phyloP scores from a whole-genome alignment of 1,140 invertebrate genomes.

The Drosophila setifemur region DNA sequence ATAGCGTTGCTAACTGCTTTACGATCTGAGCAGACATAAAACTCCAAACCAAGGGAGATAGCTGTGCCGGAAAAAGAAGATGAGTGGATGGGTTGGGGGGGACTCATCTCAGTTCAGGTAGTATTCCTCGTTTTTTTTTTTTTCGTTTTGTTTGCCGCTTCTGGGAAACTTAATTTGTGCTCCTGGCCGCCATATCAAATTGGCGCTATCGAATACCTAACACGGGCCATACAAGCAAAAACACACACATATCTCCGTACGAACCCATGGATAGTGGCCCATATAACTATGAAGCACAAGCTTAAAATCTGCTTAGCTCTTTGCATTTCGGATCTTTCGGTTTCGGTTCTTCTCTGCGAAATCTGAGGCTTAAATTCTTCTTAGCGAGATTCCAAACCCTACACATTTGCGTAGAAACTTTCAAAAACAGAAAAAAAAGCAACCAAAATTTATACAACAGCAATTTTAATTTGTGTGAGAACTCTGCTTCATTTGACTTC shows the following conservation, averaged over 20 bases:
- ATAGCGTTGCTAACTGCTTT: constrained; percentile 61
- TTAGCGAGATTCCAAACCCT: constrained; percentile 33
- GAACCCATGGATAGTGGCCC: constrained; percentile 50
- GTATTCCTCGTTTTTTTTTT: constrained; percentile 29
- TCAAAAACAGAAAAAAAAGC: not conserved
- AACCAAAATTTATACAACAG: constrained; percentile 28
- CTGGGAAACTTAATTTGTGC: constrained; percentile 78
- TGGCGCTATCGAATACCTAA: constrained; percentile 77
- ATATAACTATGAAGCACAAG: constrained; percentile 55
- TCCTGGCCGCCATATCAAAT: constrained; percentile 76
- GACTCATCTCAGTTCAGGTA: constrained; percentile 41
- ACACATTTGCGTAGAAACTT: constrained; percentile 38
- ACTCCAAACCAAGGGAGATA: constrained; percentile 37
- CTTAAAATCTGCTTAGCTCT: constrained; percentile 74
- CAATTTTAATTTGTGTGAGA: constrained; percentile 77
- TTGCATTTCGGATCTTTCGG: constrained; percentile 35
- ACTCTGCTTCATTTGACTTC: constrained; percentile 39
- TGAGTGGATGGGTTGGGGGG: not conserved
- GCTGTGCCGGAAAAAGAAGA: constrained; percentile 24
- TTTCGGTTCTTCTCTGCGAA: constrained; percentile 49
- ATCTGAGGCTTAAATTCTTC: constrained; percentile 73
- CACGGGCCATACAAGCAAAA: constrained; percentile 28
- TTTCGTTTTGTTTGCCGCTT: constrained; percentile 34
- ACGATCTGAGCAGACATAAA: constrained; percentile 53
- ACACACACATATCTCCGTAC: not conserved